Base-by-base conservation (phyloP, 92 coral and sea anemone genomes). In the Porites lobata region DNA sequence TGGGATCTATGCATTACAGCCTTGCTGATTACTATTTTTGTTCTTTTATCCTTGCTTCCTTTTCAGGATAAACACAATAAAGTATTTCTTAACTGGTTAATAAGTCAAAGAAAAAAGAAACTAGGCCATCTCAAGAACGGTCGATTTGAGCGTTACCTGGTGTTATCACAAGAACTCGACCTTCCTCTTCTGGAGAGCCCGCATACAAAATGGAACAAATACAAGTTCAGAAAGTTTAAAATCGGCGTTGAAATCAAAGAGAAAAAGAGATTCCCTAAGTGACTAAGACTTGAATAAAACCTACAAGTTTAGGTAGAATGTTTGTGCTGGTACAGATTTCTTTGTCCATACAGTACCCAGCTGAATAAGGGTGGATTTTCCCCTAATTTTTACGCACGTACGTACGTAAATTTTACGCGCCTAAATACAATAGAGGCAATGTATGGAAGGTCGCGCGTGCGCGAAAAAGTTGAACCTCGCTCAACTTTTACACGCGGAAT, bases 11-110 rank as follows among this genome's bases (percentile, higher is more conserved):
- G 21, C 9, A 32, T 11, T 18, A 18, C n/a, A 18, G 14, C 29
- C 7, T 79, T 75, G 13, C 56, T 43, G 63, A 9, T 83, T 32
- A 32, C 2, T 32, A 1, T 2, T 32, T 32, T 32, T 32, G 3
- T 32, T 32, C 43, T 32, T 32, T 32, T 32, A 32, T 32, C 43
- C 43, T 0, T 5, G 43, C 2, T 32, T 51, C 15, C 13, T 9
- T 89, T 83, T 59, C 65, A 96, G 99, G 96, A 96, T 76, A 96
- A 91, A 51, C 95, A 87, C 83, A 96, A 93, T 88, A 96, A 96
- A 83, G 99, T 96, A 19, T 88, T 91, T 72, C 94, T 92, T 50
- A 92, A 90, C 52, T 96, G 98, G 99, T 88, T 95, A 29, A 90
- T 77, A 38, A 93, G 94, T 58, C 98, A 95, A 78, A 83, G 96